These are phyloP conservation scores for Penelope pileata DNA, from an alignment of 2,113 vertebrate species.

Conservation along the genomic window DNA sequence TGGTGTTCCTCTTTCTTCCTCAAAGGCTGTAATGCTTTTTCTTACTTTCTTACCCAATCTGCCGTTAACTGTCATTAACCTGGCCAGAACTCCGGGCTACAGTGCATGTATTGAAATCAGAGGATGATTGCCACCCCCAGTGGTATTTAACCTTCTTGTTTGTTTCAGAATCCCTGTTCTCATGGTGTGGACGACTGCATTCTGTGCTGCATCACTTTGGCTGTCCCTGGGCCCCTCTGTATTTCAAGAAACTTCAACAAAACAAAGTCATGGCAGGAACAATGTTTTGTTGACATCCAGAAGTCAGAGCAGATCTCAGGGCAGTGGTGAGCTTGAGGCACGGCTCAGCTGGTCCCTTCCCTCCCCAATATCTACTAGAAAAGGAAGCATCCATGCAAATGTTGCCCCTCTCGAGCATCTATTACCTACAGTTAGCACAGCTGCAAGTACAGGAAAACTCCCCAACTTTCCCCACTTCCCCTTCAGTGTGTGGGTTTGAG, in stretches of 20 bases:
- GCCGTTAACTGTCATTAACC: no score
- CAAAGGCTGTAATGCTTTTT: no score
- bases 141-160: no score
- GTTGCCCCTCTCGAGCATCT: not conserved
- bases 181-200: not conserved
- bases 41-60: no score
- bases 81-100: no score
- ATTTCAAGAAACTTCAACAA: not conserved
- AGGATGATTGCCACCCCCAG: no score
- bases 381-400: not conserved
- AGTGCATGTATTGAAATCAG: no score
- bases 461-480: constrained; percentile 42
- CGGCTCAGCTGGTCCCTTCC: no score
- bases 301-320: not conserved
- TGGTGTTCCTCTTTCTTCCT: no score
- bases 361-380: not conserved
- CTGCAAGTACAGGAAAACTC: not conserved
- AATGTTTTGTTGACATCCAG: not conserved
- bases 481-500: not conserved
- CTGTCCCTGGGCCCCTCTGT: not conserved
- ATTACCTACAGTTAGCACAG: not conserved
- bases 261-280: not conserved
- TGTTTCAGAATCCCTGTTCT: not conserved
- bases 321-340: not conserved
- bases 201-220: not conserved